Evolutionary conservation across 2,797 vertebrate genomes (phyloP), one percentile per base, ranked within the genome.

Genomic region (Lacerta bilineata): DNA sequence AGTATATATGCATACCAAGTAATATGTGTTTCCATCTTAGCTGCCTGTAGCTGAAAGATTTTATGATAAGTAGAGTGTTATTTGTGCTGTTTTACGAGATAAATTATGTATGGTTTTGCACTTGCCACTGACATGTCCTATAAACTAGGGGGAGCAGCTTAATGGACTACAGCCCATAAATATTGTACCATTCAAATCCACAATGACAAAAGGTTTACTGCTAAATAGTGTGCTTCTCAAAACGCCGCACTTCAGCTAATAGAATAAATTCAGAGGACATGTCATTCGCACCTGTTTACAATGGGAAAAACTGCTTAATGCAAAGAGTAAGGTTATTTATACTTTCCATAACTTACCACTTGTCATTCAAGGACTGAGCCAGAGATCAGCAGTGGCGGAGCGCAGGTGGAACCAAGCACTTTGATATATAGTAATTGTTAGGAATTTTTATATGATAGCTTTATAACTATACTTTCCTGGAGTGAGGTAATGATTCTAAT

Each of bases 401-500:
- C 13, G 15, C 13, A 55, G 15, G 15, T 55, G 50, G 78, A 88
- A 36, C 77, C 7, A 6, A 39, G 43, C 13, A 39, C 10, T 39
- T n/a, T 61, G 64, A 89, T 94, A 90, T 91, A 94, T 94, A 77
- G 33, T 80, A 20, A 72, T 88, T 64, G 68, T 84, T 84, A 88
- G 29, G 36, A 61, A 46, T 94, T 94, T 95, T 94, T 84, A 92
- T 89, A 27, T 74, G 66, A 9, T 78, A 84, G 10, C 41, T 93
- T 90, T 87, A 89, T 82, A 90, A 88, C 84, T 91, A 84, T 87
- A 91, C 90, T 93, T 92, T 90, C 93, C 87, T 87, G 80, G 46
- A 71, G 43, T 90, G 90, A 90, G 71, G 9, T 85, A 80, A 84
- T 94, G 25, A 83, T 82, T 90, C 36, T 88, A 84, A 84, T 85